phyloP scores from a whole-genome alignment of 2,797 vertebrate genomes.

The Danio kyathit region DNA sequence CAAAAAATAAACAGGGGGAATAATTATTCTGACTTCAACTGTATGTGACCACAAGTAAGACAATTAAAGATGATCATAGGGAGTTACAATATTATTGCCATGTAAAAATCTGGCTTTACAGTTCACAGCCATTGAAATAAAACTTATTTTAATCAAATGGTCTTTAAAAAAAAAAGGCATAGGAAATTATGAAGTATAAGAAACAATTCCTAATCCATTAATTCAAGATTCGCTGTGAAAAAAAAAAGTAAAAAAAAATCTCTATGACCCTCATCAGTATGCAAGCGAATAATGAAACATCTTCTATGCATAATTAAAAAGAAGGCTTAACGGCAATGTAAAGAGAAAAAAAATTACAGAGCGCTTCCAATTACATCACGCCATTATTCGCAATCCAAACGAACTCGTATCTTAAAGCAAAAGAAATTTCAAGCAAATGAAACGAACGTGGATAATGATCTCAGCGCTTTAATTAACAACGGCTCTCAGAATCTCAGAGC shows the following conservation, averaged over 20 bases:
- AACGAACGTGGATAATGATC: slow-evolving; percentile 60
- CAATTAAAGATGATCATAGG: background rate
- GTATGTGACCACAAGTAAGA: background rate
- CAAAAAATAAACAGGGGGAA: no score
- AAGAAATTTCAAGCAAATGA: slow-evolving; percentile 44
- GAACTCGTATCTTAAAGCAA: slow-evolving; percentile 59
- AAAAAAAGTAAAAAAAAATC: slow-evolving; percentile 52
- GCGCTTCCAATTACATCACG: slow-evolving; percentile 48
- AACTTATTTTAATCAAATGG: background rate
- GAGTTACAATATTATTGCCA: background rate
- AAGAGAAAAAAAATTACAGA: slow-evolving; percentile 49
- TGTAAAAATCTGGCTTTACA: background rate
- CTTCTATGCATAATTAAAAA: slow-evolving; percentile 64
- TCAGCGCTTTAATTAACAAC: slow-evolving; percentile 61
- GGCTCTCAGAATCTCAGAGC: slow-evolving; percentile 45
- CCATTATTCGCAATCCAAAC: slow-evolving; percentile 53
- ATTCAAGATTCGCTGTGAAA: slow-evolving; percentile 50
- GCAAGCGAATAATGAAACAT: slow-evolving; percentile 64
- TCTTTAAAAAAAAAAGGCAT: slow-evolving; percentile 16
- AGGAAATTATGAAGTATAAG: background rate
- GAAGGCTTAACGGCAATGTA: slow-evolving; percentile 61
- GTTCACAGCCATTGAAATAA: background rate
- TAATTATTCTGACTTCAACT: no score
- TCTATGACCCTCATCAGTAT: slow-evolving; percentile 63
- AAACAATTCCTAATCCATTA: slow-evolving; percentile 5